These are phyloP conservation scores for Platysternon megacephalum DNA, from an alignment of 2,113 vertebrate genomes.

Conservation along the genomic window DNA sequence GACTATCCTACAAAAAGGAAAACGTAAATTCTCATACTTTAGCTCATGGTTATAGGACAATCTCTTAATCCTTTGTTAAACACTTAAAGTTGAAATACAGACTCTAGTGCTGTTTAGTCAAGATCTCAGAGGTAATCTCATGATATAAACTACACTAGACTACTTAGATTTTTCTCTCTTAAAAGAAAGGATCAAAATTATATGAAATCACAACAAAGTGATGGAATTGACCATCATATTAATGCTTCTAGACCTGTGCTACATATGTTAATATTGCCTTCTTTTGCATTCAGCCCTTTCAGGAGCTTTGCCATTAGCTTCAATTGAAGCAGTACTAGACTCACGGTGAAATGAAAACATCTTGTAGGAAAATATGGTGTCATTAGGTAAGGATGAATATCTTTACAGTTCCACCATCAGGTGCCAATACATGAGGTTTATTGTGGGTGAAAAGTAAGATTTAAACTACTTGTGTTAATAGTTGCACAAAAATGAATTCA, in stretches of 20 bases:
- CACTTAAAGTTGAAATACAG: constrained; percentile 51
- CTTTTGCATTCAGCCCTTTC: neutral
- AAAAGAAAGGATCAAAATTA: constrained; percentile 3
- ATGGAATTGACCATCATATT: neutral
- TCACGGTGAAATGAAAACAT: neutral
- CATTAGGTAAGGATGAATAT: neutral
- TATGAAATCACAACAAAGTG: neutral
- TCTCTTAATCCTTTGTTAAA: constrained; percentile 73
- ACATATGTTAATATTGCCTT: neutral
- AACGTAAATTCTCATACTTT: constrained; percentile 72
- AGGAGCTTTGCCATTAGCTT: neutral
- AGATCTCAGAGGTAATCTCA: constrained; percentile 45
- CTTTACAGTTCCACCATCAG: neutral
- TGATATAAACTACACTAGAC: constrained; percentile 27
- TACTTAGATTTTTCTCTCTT: neutral
- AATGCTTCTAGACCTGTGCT: rapidly evolving
- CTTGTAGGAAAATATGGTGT: neutral
- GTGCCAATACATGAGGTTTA: neutral
- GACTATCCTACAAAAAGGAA: constrained; percentile 75
- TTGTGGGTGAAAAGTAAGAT: rapidly evolving
- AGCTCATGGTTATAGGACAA: constrained; percentile 64
- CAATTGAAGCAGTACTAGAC: neutral
- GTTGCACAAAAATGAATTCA: neutral
- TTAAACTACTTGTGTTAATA: neutral
- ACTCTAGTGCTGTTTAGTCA: constrained; percentile 53